Conservation (phyloP, 2,888 invertebrate genomes). For the Gandaritis pyraliata region DNA sequence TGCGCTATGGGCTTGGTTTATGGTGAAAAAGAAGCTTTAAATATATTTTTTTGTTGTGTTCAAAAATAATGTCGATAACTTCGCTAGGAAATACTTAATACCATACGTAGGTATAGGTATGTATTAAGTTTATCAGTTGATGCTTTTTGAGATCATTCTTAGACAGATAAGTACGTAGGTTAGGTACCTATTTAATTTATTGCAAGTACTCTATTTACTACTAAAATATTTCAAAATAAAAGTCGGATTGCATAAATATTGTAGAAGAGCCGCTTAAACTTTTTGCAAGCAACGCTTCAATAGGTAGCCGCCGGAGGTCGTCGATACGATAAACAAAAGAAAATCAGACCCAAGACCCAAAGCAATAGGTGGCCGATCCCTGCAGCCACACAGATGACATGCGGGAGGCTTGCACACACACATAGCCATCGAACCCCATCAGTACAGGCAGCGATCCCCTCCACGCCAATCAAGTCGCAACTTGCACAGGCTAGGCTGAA, state of each 20-base stretch:
- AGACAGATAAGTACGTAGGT: no score
- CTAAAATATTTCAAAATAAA: conserved; percentile 6
- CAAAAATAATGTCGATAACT: no score
- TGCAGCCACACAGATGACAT: conserved; percentile 45
- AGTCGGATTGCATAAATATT: conserved; percentile 29
- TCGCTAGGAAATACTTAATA: no score
- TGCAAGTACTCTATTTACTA: not conserved
- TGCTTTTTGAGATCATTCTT: no score
- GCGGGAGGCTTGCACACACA: conserved; percentile 35
- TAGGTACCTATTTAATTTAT: no score
- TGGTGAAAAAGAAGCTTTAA: conserved; percentile 17
- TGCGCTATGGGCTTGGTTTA: conserved; percentile 30
- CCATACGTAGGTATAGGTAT: no score
- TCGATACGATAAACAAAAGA: conserved; percentile 72
- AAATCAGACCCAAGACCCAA: conserved; percentile 57
- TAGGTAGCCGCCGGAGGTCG: conserved; percentile 47
- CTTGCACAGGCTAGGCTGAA: conserved; percentile 65
- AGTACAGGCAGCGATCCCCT: conserved; percentile 47
- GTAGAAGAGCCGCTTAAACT: conserved; percentile 37
- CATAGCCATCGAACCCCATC: conserved; percentile 46
- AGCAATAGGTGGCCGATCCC: conserved; percentile 57
- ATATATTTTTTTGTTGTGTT: conserved; percentile 10
- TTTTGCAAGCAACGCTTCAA: conserved; percentile 40
- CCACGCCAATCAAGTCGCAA: conserved; percentile 66
- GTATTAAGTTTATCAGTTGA: no score